These are phyloP conservation scores for Phoeniculus purpureus DNA, from an alignment of 2,797 vertebrate genomes.

Conservation along the genomic window DNA sequence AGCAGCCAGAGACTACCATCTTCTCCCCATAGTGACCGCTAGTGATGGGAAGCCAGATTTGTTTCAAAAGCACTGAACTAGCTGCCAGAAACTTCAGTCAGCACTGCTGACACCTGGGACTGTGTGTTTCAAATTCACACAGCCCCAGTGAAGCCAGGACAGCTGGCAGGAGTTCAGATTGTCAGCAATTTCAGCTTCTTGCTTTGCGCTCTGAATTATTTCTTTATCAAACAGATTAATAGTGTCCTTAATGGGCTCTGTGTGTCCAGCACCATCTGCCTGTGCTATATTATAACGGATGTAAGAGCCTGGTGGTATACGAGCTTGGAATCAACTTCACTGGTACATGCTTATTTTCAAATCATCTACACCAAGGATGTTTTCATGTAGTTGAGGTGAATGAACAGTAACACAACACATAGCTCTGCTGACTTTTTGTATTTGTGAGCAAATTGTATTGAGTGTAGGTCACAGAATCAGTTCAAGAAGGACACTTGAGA, in stretches of 20 bases:
- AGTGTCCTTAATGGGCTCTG: constrained; percentile 8
- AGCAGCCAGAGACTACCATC: constrained; percentile 43
- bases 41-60: constrained; percentile 51
- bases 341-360: neutral
- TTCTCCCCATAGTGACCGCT: constrained; percentile 36
- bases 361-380: neutral
- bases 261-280: constrained; percentile 22
- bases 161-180: constrained; percentile 33
- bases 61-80: constrained; percentile 22
- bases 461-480: neutral
- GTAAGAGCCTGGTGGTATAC: neutral
- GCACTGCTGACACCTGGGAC: constrained; percentile 63
- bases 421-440: neutral
- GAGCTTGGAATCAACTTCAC: neutral
- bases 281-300: neutral
- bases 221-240: constrained; percentile 43
- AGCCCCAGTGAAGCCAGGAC: constrained; percentile 23
- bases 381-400: neutral
- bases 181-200: constrained; percentile 60
- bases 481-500: no score
- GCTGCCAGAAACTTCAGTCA: constrained; percentile 42
- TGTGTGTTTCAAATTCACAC: constrained; percentile 45
- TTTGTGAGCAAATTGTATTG: neutral
- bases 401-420: neutral
- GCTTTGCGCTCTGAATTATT: constrained; percentile 53